Evolutionary conservation across 2,113 vertebrate genomes (phyloP), one percentile per base, ranked within the genome.

Genomic region (Ancistrus triradiatus): DNA sequence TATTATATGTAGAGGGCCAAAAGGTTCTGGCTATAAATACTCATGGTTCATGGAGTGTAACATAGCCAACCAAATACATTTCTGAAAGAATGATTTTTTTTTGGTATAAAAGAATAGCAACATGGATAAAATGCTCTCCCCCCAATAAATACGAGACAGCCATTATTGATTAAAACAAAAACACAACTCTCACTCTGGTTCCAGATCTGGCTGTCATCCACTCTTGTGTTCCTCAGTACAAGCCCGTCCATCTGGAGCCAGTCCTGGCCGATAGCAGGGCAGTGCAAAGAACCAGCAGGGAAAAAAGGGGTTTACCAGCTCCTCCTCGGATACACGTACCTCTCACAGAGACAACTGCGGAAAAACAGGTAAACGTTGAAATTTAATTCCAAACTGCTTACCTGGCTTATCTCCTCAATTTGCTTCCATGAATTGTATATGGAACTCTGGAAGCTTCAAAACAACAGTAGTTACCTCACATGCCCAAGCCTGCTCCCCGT

Each of bases 241-340:
- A 96, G 79, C 46, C n/a, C 90, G 75, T 33, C 85, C 83, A 19
- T 87, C 76, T 51, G 78, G 38, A 1, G 79, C 79, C 43, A 86
- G 75, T 21, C 63, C n/a, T 80, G 74, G 92, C 80, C 27, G 87
- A 90, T 47, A 95, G 64, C 2, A 48, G 1, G 90, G 91, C 17
- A 86, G 85, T 47, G 68, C 83, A 72, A 87, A 81, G 70, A 94
- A 70, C 72, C 94, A 96, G n/a, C 79, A 80, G n/a, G n/a, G n/a
- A n/a, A n/a, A n/a, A n/a, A n/a, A n/a, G 0, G 77, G 68, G 56
- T 94, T 87, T 70, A 94, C 96, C 21, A 96, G 82, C 77, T 97
- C 91, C 77, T 98, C 94, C 0, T 82, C 84, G 6, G 92, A 92
- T n/a, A n/a, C 49, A 94, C 9, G 0, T 94, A 97, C 18, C 70